Base-by-base conservation (phyloP, 1,140 invertebrate genomes). In the Papilio xuthus region DNA sequence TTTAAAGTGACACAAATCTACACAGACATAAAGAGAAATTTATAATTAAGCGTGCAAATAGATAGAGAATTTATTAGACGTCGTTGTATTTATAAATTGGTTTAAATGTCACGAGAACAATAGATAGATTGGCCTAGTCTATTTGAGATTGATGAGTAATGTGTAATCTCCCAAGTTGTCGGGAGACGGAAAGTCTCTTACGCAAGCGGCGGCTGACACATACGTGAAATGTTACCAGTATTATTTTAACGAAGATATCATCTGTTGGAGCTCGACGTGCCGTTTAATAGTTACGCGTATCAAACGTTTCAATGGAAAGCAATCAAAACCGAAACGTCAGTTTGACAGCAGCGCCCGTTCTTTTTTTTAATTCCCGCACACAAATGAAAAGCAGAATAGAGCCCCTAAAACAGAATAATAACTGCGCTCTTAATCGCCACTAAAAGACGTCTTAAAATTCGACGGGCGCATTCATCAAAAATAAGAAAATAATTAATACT, bases 401-500 rank as follows among this genome's bases (percentile, higher is more conserved):
- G 81, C 83, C 83, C 82, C 82, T 77, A 83, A 88, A 88, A 82
- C 82, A 81, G 78, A 89, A 86, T 85, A 85, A 85, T 84, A 83
- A 86, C 86, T 79, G 81, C 82, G 60, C 79, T 86, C 80, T 87
- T 90, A 89, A 90, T 89, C 87, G 84, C 85, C 85, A 84, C 83
- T 88, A 88, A 90, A 86, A 89, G 84, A 85, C 83, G 85, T 89
- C 84, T 89, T 86, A 83, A 89, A 91, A 93, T 89, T 89, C 88
- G 86, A 83, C 85, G 81, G 85, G 84, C 85, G 87, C 89, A 91
- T 90, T 92, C 89, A 86, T 90, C 90, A 92, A 91, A 92, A 92
- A 93, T 92, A 92, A 93, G 91, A 93, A 93, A 93, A 92, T 92
- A 92, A 93, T 93, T 93, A 92, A 93, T 93, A 93, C 89, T 82